Conservation (phyloP, 2,113 vertebrate species). For the Erpornis zantholeuca region DNA sequence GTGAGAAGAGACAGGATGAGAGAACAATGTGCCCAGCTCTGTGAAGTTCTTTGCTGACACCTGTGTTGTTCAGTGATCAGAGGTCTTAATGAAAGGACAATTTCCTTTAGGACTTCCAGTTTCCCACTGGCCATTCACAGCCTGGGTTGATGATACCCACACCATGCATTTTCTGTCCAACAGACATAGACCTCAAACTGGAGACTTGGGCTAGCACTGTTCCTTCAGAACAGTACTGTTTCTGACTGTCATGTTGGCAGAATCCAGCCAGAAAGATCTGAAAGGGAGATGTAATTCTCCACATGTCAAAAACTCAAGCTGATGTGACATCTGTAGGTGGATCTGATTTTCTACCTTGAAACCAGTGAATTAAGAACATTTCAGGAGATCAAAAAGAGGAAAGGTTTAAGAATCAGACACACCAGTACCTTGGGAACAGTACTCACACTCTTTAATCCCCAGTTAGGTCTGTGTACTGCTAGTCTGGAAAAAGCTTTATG, state of each 20-base stretch:
- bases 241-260: not conserved
- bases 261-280: not conserved
- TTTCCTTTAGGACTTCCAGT: not conserved
- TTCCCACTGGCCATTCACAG: not conserved
- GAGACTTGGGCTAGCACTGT: not conserved
- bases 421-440: not conserved
- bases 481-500: not conserved
- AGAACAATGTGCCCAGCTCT: not conserved
- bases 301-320: not conserved
- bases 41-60: not conserved
- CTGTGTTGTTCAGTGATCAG: not conserved
- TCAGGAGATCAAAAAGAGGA: not conserved
- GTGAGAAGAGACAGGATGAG: not conserved
- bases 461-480: not conserved
- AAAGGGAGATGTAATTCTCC: not conserved
- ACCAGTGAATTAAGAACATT: not conserved
- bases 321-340: not conserved
- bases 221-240: not conserved
- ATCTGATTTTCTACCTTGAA: not conserved
- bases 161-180: not conserved
- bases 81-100: not conserved
- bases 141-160: not conserved
- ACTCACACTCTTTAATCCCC: not conserved
- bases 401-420: not conserved
- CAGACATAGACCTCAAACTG: not conserved